Evolutionary conservation across 2,888 invertebrate species (phyloP), one percentile per base, ranked within the genome.

Genomic region (Deilephila porcellus): DNA sequence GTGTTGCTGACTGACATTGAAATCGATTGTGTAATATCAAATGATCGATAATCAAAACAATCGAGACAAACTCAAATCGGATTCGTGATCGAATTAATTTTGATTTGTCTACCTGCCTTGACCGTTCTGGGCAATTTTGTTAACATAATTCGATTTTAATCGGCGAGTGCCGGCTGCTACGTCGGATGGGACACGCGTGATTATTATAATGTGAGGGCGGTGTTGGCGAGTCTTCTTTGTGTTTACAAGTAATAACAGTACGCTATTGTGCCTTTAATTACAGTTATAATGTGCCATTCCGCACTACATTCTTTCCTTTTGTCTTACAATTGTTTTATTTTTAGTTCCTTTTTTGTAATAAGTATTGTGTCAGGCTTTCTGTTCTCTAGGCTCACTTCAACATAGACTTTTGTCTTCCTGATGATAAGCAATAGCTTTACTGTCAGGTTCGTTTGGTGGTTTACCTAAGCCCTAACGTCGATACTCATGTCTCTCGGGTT

Each of bases 71-170:
- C 45, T 64, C 45, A 64, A 45, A 64, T 20, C 20, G 25, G 45
- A 45, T 67, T n/a, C 67, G 67, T 67, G 67, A 67, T 45, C 17
- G 74, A 77, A 75, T 78, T 82, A 86, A 87, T 86, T 88, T 83
- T 67, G 74, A 74, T 75, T 76, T 78, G 60, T 74, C 81, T 83
- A 85, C 84, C 86, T 84, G 81, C 78, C 78, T 82, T 80, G 63
- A 37, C 37, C 74, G 81, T 79, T 63, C 62, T n/a, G 67, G 78
- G 80, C 79, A 83, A 82, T 62, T 62, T 67, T 67, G 67, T 67
- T 52, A 67, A 67, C 45, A 67, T 88, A 90, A 91, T 91, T 86
- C 85, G 84, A 76, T 82, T 91, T 87, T 92, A 91, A 93, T 91
- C 85, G 90, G 86, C 90, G 91, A 91, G 91, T 89, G 88, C 84